Conservation (phyloP, 2,888 invertebrate species). For the Portevinia maculata region DNA sequence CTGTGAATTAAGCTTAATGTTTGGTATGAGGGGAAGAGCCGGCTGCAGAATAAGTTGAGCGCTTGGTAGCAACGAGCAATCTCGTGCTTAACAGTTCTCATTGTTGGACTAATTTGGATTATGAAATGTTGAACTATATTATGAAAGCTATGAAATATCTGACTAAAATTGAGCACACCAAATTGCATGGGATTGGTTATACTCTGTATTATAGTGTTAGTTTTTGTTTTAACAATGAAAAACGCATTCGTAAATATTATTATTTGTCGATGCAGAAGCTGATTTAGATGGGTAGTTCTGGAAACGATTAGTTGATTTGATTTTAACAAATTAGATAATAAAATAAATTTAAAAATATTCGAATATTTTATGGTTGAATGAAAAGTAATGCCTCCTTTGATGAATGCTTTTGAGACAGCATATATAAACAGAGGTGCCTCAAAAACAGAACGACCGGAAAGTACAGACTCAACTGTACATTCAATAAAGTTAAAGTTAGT, state of each 20-base stretch:
- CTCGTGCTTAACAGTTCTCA: background rate
- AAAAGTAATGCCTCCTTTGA: no score
- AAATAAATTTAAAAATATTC: background rate
- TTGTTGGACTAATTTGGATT: background rate
- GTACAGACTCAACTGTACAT: no score
- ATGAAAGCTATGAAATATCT: background rate
- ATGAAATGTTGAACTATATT: background rate
- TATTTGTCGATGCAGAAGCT: conserved; percentile 30
- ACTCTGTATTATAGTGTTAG: conserved; percentile 29
- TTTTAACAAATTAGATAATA: background rate
- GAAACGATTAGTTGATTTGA: conserved; percentile 51
- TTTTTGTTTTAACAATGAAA: conserved; percentile 64
- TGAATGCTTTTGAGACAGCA: no score
- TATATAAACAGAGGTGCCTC: no score
- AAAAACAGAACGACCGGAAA: no score
- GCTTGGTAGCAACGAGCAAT: background rate
- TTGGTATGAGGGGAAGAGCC: background rate
- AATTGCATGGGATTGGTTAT: conserved; percentile 8
- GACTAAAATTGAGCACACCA: conserved; percentile 2
- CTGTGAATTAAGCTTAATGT: background rate
- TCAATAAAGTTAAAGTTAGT: no score
- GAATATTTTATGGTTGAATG: background rate
- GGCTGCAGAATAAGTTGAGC: background rate
- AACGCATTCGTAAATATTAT: conserved; percentile 46
- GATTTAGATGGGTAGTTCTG: conserved; percentile 47